phyloP scores from a whole-genome alignment of 1,140 invertebrate species.

The Hylyphantes graminicola region DNA sequence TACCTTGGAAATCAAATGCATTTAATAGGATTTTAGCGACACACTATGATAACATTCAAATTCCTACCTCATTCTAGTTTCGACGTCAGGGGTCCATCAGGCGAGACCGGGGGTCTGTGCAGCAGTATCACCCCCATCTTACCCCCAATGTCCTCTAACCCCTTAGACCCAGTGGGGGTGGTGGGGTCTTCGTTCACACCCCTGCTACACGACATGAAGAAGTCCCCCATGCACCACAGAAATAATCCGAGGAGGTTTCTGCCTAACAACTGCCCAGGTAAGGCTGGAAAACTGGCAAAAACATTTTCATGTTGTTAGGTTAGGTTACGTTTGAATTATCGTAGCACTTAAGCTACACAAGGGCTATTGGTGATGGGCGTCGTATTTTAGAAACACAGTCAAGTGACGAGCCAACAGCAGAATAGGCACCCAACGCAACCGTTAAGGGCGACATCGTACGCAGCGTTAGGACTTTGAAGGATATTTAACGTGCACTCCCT shows the following conservation, averaged over 20 bases:
- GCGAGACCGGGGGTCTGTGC: constrained; percentile 28
- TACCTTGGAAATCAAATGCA: too few relatives aligned
- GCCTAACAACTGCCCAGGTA: constrained; percentile 32
- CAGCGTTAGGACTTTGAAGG: too few relatives aligned
- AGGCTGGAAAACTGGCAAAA: too few relatives aligned
- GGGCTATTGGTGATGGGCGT: too few relatives aligned
- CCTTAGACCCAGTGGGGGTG: constrained; percentile 7
- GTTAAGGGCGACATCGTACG: too few relatives aligned
- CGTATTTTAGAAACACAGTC: too few relatives aligned
- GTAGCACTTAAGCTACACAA: too few relatives aligned
- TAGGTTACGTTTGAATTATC: too few relatives aligned
- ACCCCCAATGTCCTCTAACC: constrained; percentile 11
- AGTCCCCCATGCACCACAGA: constrained; percentile 13
- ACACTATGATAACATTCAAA: background rate
- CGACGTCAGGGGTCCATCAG: constrained; percentile 19
- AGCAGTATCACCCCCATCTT: constrained; percentile 52
- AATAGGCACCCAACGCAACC: too few relatives aligned
- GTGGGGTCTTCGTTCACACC: background rate
- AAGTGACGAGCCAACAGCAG: too few relatives aligned
- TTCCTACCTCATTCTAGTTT: background rate
- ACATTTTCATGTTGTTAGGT: too few relatives aligned
- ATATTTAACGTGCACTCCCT: too few relatives aligned
- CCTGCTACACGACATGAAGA: constrained; percentile 18
- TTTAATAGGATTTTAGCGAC: background rate
- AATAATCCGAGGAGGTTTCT: constrained; percentile 5